Conservation (phyloP, 2,113 vertebrate species). For the Seriola aureovittata region DNA sequence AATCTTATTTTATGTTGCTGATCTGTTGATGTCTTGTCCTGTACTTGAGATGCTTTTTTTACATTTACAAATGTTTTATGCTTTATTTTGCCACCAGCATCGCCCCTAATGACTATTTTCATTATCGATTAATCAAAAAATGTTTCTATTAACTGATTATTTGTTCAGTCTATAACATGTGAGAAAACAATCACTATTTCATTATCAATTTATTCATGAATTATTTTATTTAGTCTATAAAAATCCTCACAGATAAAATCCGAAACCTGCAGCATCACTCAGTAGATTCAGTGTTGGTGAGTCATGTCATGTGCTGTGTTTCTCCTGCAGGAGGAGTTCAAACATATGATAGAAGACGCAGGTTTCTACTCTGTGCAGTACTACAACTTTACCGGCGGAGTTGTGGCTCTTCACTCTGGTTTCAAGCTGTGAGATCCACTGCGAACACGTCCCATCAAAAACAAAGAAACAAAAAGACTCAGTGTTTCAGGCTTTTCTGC, state of each 20-base stretch:
- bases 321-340: slow-evolving; percentile 90
- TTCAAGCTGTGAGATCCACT: slow-evolving; percentile 90
- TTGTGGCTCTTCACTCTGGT: slow-evolving; percentile 96
- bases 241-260: background rate
- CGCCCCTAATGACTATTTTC: too few species aligned
- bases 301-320: background rate
- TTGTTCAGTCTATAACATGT: too few species aligned
- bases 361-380: slow-evolving; percentile 92
- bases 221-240: background rate
- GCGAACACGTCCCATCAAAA: background rate
- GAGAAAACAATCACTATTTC: too few species aligned
- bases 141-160: too few species aligned
- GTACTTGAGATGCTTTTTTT: too few species aligned
- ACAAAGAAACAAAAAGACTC: background rate
- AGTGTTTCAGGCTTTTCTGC: slow-evolving; percentile 13
- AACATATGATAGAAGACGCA: slow-evolving; percentile 92
- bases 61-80: too few species aligned
- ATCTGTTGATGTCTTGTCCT: background rate
- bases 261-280: background rate
- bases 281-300: background rate
- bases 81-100: too few species aligned
- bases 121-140: too few species aligned
- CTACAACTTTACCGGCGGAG: slow-evolving; percentile 88
- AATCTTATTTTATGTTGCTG: background rate
- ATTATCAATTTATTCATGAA: too few species aligned